Base-by-base conservation (phyloP, 2,888 invertebrate genomes). In the Volucella inflata region DNA sequence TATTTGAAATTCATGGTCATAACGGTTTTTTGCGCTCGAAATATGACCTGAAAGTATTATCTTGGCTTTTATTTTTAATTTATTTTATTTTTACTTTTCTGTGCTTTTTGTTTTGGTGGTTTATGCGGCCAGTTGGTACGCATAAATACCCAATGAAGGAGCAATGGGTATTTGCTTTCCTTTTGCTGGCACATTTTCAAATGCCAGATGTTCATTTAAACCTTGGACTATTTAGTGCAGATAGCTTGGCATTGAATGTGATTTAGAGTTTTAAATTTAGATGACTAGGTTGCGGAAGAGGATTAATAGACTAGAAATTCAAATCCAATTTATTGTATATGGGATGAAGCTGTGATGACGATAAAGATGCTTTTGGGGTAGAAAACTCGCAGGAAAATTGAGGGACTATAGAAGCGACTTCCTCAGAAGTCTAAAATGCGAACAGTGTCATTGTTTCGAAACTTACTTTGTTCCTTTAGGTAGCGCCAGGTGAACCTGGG, bases 1-100 rank as follows among this genome's bases (percentile, higher is more conserved):
- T 68, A 77, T 81, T 85, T 81, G 40, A 65, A 81, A 85, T 81
- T 85, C 85, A 85, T 85, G 85, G 76, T 85, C 85, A 80, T 85
- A 80, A 76, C 67, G 71, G 79, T 80, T 70, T 83, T 50, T 51
- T 21, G 36, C 78, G 36, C 53, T 71, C 62, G 71, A 51, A 67
- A 46, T 72, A 44, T 65, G 80, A 76, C 75, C 79, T 75, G 59
- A 71, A 50, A 44, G 46, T 14, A 75, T 64, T 44, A 68, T 64
- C 55, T 64, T 51, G 44, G 48, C 14, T 8, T 38, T 44, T 30
- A 14, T 46, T 44, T n/a, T 44, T 51, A 51, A 30, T 30, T 30
- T 30, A 30, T 30, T 30, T 30, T 30, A 30, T 6, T 30, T 30
- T 30, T 30, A 30, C 6, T 30, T 30, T 30, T 30, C 6, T 30